Percentiles rank a stretch among this genome's conserved stretches.
Evolutionary conservation across 2,888 invertebrate genomes (phyloP).

Genomic region (Zygogramma bicolorata): DNA sequence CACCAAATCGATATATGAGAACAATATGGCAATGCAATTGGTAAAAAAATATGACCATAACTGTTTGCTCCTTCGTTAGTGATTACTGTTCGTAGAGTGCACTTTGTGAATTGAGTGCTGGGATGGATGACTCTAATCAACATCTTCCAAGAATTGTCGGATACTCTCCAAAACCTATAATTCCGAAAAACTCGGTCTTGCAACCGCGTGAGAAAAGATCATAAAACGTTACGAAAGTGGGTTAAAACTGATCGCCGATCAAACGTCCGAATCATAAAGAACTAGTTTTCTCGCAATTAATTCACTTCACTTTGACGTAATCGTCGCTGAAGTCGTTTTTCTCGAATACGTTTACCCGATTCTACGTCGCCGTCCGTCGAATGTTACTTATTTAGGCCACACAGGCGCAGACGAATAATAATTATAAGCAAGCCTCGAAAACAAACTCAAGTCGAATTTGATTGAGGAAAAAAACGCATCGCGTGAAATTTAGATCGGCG

Average conservation of each 20-base stretch:
- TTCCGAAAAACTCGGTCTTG: constrained; percentile 1
- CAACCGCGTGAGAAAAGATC: constrained; percentile 46
- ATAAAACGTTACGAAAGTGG: constrained; percentile 49
- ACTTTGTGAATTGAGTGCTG: too few relatives aligned
- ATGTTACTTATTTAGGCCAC: constrained; percentile 45
- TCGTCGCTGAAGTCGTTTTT: constrained; percentile 42
- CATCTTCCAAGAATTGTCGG: too few relatives aligned
- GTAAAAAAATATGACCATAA: too few relatives aligned
- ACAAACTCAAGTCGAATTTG: constrained; percentile 28
- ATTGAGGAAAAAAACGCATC: constrained; percentile 19
- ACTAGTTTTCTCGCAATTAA: constrained; percentile 52
- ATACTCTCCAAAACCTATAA: background rate
- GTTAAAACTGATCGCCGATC: constrained; percentile 46
- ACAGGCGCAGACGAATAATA: constrained; percentile 39
- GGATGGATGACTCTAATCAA: too few relatives aligned
- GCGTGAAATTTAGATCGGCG: constrained; percentile 25
- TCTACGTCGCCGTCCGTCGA: constrained; percentile 34
- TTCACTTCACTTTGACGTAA: constrained; percentile 45
- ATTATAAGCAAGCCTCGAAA: constrained; percentile 31
- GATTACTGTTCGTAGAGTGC: too few relatives aligned
- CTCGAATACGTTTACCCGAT: constrained; percentile 41
- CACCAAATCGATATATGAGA: too few relatives aligned
- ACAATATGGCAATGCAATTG: too few relatives aligned
- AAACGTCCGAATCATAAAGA: constrained; percentile 45
- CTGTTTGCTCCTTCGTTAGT: too few relatives aligned